Evolutionary conservation across 2,888 invertebrate species (phyloP).

Genomic region (Heteromurus nitidus): DNA sequence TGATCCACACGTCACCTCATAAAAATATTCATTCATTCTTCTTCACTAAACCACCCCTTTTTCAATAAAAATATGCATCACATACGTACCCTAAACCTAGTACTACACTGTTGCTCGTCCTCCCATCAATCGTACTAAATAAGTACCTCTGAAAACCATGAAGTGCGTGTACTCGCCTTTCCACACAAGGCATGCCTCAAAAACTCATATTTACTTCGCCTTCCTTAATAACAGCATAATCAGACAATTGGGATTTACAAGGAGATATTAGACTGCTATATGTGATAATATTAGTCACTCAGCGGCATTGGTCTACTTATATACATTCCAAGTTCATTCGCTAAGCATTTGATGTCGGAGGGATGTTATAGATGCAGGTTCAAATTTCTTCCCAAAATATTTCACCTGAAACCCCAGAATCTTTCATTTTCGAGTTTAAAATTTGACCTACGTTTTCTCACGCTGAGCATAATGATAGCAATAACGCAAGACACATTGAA

Average conservation of each 20-base stretch:
- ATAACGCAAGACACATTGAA: constrained; percentile 51
- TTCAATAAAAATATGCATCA: no score
- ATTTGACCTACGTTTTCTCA: constrained; percentile 68
- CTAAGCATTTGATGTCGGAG: neutral
- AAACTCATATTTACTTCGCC: neutral
- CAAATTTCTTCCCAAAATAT: neutral
- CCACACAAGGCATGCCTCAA: neutral
- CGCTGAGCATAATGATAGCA: constrained; percentile 69
- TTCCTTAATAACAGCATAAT: constrained; percentile 35
- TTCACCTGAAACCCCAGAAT: neutral
- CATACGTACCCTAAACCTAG: neutral
- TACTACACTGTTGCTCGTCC: neutral
- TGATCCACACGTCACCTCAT: constrained; percentile 58
- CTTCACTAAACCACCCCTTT: neutral
- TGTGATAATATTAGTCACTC: constrained; percentile 11
- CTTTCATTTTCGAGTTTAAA: neutral
- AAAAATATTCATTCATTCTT: constrained; percentile 40
- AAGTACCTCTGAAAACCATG: constrained; percentile 3
- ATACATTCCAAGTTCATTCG: constrained; percentile 19
- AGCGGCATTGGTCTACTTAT: constrained; percentile 7
- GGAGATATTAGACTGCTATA: neutral
- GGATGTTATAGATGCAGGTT: neutral
- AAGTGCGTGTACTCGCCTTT: neutral
- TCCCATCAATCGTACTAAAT: neutral
- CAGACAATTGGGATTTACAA: constrained; percentile 34